Percentiles rank a stretch among this genome's conserved stretches.
Conservation (phyloP, 2,113 vertebrate species). For the Microtus richardsoni region DNA sequence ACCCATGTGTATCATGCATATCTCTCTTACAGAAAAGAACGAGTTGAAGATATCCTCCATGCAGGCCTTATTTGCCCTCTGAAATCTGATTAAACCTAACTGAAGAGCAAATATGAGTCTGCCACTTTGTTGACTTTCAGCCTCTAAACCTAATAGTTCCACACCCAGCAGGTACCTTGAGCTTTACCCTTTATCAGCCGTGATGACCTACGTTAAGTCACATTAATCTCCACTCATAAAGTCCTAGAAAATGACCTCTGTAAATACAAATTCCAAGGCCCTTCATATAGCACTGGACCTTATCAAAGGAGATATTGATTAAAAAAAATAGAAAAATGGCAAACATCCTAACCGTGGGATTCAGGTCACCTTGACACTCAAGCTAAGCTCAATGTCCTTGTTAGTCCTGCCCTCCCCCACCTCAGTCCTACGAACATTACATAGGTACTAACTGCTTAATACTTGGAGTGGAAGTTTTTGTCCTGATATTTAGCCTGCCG, state of each 20-base stretch:
- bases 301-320: neutral
- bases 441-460: neutral
- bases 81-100: constrained; percentile 14
- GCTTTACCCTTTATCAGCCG: neutral
- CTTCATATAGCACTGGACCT: neutral
- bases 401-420: accelerated
- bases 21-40: constrained; percentile 7
- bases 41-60: neutral
- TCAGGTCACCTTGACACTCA: neutral
- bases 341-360: neutral
- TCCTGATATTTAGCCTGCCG: neutral
- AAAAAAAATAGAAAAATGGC: neutral
- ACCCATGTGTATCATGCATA: neutral
- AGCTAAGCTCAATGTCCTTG: neutral
- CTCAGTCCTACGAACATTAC: neutral
- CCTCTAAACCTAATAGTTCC: neutral
- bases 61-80: neutral
- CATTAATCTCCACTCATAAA: neutral
- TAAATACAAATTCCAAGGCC: neutral
- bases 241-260: constrained; percentile 2
- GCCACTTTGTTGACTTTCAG: neutral
- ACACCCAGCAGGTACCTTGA: neutral
- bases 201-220: neutral
- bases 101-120: neutral
- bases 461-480: neutral